Percentiles rank a stretch among this genome's conserved stretches.
These are phyloP conservation scores for Paraplagusia blochii DNA, from an alignment of 2,113 vertebrate genomes.

Conservation along the genomic window DNA sequence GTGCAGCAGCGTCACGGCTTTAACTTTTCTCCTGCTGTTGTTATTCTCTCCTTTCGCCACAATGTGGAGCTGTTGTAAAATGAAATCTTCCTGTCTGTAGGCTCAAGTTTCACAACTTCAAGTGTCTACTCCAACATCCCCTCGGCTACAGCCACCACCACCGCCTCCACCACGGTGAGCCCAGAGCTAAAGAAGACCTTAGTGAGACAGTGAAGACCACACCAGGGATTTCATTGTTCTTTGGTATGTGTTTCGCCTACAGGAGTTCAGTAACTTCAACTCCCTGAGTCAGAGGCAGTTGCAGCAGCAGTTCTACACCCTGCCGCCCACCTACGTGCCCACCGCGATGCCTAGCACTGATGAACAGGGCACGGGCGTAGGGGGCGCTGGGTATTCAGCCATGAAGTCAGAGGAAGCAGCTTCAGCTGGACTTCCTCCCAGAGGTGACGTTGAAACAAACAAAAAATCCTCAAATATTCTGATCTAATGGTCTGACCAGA, in stretches of 20 bases:
- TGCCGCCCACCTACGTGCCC: constrained; percentile 84
- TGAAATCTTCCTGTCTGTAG: constrained; percentile 40
- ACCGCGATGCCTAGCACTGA: constrained; percentile 73
- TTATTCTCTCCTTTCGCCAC: not conserved
- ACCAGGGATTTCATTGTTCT: not conserved
- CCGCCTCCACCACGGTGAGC: constrained; percentile 50
- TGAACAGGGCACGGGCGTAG: constrained; percentile 61
- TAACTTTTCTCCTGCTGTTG: constrained; percentile 5
- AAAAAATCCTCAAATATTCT: not conserved
- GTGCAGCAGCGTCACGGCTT: not conserved
- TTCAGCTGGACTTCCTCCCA: constrained; percentile 62
- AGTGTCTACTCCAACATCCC: constrained; percentile 78
- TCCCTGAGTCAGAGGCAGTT: constrained; percentile 90
- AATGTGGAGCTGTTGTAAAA: not conserved
- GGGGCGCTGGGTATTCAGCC: constrained; percentile 72
- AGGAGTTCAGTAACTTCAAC: constrained; percentile 92
- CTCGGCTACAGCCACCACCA: constrained; percentile 63
- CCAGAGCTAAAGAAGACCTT: constrained; percentile 43
- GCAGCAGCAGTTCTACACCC: constrained; percentile 85
- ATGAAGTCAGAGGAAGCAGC: constrained; percentile 78
- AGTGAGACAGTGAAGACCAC: not conserved
- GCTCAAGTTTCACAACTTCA: constrained; percentile 79
- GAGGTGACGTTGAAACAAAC: constrained; percentile 50
- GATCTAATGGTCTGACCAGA: too few species aligned
- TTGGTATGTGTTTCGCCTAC: not conserved